Evolutionary conservation across 2,113 vertebrate species (phyloP).

Genomic region (Ceuthmochares aereus): DNA sequence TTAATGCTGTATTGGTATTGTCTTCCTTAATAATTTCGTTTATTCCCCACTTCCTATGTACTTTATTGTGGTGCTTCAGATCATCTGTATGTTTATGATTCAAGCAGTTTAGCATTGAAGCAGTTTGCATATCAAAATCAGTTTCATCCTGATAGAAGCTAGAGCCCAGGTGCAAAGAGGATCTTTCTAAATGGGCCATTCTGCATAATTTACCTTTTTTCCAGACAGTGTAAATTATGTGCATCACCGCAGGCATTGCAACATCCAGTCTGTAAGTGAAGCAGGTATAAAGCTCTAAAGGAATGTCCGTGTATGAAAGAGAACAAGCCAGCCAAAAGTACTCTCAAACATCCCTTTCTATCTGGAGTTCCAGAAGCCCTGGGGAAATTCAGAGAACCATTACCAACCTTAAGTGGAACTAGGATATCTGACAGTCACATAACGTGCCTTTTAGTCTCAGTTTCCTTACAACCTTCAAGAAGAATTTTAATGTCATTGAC

Average conservation of each 20-base stretch:
- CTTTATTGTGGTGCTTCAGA: background rate
- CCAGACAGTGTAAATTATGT: background rate
- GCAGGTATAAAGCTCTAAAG: background rate
- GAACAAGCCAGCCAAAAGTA: background rate
- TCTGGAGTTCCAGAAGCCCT: background rate
- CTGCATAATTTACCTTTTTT: background rate
- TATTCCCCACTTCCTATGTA: background rate
- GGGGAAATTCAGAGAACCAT: background rate
- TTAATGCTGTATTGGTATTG: background rate
- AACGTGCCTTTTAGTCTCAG: constrained; percentile 13
- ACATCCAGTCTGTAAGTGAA: background rate
- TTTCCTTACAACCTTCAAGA: background rate
- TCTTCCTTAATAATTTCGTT: background rate
- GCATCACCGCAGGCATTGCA: background rate
- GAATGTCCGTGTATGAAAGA: background rate
- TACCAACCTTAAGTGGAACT: background rate
- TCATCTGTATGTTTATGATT: background rate
- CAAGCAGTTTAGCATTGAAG: background rate
- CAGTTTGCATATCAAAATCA: background rate
- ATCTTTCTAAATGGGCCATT: background rate
- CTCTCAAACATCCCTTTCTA: constrained; percentile 4
- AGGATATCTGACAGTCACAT: background rate
- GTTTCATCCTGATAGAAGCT: background rate
- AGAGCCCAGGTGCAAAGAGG: background rate
- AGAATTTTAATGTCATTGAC: constrained; percentile 19